Percentiles rank a stretch among this genome's conserved stretches.
phyloP scores from a whole-genome alignment of 2,797 vertebrate species.

The Sitta carolinensis region DNA sequence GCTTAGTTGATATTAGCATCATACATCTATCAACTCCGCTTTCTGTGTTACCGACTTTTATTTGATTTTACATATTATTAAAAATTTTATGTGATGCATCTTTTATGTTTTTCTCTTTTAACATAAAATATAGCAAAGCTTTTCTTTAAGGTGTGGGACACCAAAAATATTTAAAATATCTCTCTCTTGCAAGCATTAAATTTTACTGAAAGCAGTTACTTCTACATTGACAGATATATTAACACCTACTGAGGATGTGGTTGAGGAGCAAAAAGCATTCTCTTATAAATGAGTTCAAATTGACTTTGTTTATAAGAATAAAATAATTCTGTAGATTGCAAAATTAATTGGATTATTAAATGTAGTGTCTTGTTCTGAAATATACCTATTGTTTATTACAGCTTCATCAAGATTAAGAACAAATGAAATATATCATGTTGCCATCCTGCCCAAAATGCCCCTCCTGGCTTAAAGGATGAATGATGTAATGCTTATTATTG shows the following conservation, averaged over 20 bases:
- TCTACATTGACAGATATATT: neutral
- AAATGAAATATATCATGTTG: neutral
- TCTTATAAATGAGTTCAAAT: neutral
- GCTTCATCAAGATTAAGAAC: neutral
- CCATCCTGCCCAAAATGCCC: neutral
- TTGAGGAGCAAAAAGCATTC: neutral
- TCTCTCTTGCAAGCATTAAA: neutral
- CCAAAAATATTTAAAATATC: neutral
- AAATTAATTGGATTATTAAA: neutral
- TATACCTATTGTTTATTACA: neutral
- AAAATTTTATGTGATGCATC: neutral
- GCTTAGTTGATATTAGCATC: neutral
- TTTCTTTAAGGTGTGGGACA: neutral
- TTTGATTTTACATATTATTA: neutral
- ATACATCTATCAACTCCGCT: neutral
- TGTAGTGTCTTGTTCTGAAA: neutral
- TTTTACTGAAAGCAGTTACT: neutral
- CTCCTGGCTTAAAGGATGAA: neutral
- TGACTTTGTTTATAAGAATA: neutral
- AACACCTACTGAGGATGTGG: neutral
- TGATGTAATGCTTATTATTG: neutral
- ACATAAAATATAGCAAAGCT: neutral
- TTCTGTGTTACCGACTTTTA: neutral
- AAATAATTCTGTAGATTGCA: neutral
- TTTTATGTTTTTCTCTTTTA: neutral